Conservation (phyloP, 1,140 invertebrate genomes). For the Dendrolimus punctatus region DNA sequence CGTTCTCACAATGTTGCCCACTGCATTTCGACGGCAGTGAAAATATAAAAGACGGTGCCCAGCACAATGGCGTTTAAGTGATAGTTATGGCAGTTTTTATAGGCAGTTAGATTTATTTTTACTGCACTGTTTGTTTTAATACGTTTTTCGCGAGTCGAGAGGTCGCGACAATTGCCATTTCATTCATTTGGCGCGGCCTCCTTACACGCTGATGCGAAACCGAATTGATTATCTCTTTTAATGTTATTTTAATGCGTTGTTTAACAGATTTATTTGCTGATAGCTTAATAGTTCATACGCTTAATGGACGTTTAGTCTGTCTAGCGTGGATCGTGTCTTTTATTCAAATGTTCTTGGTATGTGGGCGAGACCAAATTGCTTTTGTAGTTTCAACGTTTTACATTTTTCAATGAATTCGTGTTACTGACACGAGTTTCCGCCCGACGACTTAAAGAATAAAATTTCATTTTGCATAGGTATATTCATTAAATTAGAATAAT, state of each 20-base stretch:
- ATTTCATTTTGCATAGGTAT: too few species aligned
- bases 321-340: background rate
- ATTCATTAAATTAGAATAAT: too few species aligned
- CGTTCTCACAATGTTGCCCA: slow-evolving; percentile 34
- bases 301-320: slow-evolving; percentile 10
- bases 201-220: slow-evolving; percentile 8
- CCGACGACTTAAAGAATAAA: too few species aligned
- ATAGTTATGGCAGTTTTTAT: slow-evolving; percentile 73
- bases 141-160: slow-evolving; percentile 63
- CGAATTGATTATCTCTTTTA: slow-evolving; percentile 17
- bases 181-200: slow-evolving; percentile 36
- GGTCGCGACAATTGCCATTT: slow-evolving; percentile 55
- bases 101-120: slow-evolving; percentile 74
- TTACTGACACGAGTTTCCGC: too few species aligned
- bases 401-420: too few species aligned
- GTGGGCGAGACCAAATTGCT: too few species aligned
- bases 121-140: slow-evolving; percentile 72
- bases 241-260: slow-evolving; percentile 5
- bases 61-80: slow-evolving; percentile 68
- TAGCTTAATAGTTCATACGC: slow-evolving; percentile 6
- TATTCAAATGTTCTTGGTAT: too few species aligned
- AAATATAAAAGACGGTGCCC: slow-evolving; percentile 49
- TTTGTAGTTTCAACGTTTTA: too few species aligned
- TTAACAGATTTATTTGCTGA: slow-evolving; percentile 7
- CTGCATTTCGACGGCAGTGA: slow-evolving; percentile 34